Conservation (phyloP, 2,888 invertebrate species). For the Cataglyphis albicans region DNA sequence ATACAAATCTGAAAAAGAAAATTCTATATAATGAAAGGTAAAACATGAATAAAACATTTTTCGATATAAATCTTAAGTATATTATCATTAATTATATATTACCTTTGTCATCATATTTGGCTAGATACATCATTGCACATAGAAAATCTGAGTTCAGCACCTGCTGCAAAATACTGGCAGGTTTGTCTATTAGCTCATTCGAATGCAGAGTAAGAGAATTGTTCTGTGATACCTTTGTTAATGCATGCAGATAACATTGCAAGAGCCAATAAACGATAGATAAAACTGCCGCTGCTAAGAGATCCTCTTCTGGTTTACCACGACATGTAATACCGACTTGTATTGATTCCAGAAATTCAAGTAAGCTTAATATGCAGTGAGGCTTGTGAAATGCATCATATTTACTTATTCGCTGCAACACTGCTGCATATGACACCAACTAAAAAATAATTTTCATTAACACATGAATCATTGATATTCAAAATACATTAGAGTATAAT, state of each 20-base stretch:
- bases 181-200: constrained; percentile 90
- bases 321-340: constrained; percentile 89
- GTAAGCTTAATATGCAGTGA: constrained; percentile 94
- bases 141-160: constrained; percentile 92
- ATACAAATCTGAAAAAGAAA: constrained; percentile 87
- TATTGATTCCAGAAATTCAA: constrained; percentile 94
- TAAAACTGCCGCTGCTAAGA: constrained; percentile 93
- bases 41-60: background rate
- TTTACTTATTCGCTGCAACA: constrained; percentile 94
- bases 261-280: constrained; percentile 93
- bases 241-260: constrained; percentile 89
- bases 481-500: background rate
- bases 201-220: constrained; percentile 85
- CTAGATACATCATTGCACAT: constrained; percentile 93
- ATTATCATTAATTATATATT: constrained; percentile 62
- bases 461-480: constrained; percentile 8
- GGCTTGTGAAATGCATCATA: constrained; percentile 95
- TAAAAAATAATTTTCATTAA: constrained; percentile 72
- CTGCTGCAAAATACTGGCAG: constrained; percentile 89
- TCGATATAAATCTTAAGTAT: constrained; percentile 3
- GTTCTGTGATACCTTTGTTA: constrained; percentile 84
- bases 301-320: constrained; percentile 95
- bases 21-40: background rate
- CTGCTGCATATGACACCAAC: constrained; percentile 96
- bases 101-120: constrained; percentile 93